Evolutionary conservation across 2,797 vertebrate genomes (phyloP).

Genomic region (Sternotherus odoratus): DNA sequence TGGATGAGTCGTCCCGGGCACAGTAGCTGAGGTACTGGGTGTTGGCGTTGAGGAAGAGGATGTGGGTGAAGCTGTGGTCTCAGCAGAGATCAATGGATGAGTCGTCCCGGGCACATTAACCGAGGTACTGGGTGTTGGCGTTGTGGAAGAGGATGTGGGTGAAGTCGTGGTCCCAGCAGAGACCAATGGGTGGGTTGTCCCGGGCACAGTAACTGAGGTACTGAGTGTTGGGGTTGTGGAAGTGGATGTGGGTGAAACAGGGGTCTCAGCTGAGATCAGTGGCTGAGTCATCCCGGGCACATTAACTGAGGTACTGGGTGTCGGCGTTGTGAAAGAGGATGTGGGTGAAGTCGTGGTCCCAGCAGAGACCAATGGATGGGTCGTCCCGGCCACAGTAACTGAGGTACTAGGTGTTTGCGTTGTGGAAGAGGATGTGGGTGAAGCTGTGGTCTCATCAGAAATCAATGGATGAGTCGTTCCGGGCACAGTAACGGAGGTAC

Average conservation of each 20-base stretch:
- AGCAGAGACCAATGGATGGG: background rate
- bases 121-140: too few species aligned
- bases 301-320: background rate
- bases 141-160: background rate
- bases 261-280: background rate
- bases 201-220: background rate
- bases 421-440: background rate
- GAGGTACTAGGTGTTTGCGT: background rate
- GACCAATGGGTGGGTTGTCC: background rate
- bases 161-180: slow-evolving; percentile 8
- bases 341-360: background rate
- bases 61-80: background rate
- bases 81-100: background rate
- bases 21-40: too few species aligned
- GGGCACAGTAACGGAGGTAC: background rate
- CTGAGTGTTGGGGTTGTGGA: background rate
- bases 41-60: background rate
- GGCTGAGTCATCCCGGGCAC: background rate
- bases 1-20: too few species aligned
- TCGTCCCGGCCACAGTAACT: background rate
- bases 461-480: background rate
- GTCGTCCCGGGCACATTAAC: too few species aligned
- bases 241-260: background rate
- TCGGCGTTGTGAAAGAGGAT: background rate
- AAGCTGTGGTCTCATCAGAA: slow-evolving; percentile 1